These are phyloP conservation scores for Rhagophthalmus giganteus DNA, from an alignment of 2,888 invertebrate genomes.

Conservation along the genomic window DNA sequence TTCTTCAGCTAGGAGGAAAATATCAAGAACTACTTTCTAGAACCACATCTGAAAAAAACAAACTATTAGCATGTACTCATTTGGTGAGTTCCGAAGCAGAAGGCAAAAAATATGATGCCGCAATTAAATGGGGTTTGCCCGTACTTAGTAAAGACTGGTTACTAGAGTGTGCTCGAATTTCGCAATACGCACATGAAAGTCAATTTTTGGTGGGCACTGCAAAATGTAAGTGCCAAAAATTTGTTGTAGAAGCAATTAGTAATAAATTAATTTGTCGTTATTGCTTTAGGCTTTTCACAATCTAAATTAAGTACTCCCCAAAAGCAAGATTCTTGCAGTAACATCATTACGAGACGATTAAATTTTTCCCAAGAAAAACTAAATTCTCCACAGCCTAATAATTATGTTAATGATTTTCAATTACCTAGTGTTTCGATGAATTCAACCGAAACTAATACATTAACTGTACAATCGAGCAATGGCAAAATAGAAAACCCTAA, in stretches of 20 bases:
- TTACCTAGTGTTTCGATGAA: no score
- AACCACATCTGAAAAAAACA: constrained; percentile 55
- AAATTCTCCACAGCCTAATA: no score
- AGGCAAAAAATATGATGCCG: constrained; percentile 83
- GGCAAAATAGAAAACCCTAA: no score
- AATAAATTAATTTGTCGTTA: neutral
- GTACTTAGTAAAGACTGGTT: constrained; percentile 80
- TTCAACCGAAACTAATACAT: no score
- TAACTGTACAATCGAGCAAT: no score
- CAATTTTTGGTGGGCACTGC: constrained; percentile 65
- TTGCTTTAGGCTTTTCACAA: neutral
- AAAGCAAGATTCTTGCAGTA: no score
- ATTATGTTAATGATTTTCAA: no score
- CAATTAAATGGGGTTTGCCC: constrained; percentile 83
- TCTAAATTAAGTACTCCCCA: no score
- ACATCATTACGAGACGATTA: no score
- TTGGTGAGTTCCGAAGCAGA: constrained; percentile 72
- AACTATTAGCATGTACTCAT: constrained; percentile 73
- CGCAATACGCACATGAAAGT: constrained; percentile 60
- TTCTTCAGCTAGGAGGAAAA: constrained; percentile 71
- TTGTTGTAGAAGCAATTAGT: no score
- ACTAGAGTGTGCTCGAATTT: constrained; percentile 65
- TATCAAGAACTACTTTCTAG: constrained; percentile 67
- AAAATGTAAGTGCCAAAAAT: constrained; percentile 47
- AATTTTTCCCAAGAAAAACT: no score